Evolutionary conservation across 2,888 invertebrate species (phyloP), one percentile per base, ranked within the genome.

Genomic region (Drosophila nigricruria): DNA sequence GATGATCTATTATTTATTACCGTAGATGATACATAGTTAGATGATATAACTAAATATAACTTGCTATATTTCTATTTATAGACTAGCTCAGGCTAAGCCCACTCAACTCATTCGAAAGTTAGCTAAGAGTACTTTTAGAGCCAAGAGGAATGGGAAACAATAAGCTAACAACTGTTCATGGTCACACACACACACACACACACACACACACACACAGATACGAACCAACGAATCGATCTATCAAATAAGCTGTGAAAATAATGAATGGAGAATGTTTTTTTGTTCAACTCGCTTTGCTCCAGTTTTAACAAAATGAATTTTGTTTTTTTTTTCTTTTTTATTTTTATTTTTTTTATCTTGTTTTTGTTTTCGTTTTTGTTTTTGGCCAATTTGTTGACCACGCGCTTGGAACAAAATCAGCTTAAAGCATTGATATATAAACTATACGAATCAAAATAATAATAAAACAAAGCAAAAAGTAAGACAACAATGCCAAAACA

Each of bases 241-340:
- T 65, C 47, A 49, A 66, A 65, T 50, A 49, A 71, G 50, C 66
- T 60, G 45, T 52, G 40, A 43, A 50, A 58, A 52, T 47, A 57
- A 68, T 43, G 59, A 75, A 56, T 68, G 64, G 64, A 62, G 69
- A 77, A 73, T 76, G 65, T 45, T 30, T 56, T 54, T 60, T 60
- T 54, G 47, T 75, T 70, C 70, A 57, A 59, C 57, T 77, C 59
- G 73, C 45, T 54, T 62, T 77, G 73, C 77, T 81, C 77, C 79
- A 81, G 74, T 73, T 84, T 73, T 32, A 74, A 67, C 45, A 62
- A 70, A 73, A 66, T 54, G 47, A 40, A 43, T 59, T 78, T 63
- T 66, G 60, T 62, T 59, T 49, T 12, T 49, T 9, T 9, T 16
- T 10, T 20, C 27, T 1, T 25, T 25, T 9, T 27, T 25, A 0